Base-by-base conservation (phyloP, 2,888 invertebrate species). In the Crossocerus cetratus region DNA sequence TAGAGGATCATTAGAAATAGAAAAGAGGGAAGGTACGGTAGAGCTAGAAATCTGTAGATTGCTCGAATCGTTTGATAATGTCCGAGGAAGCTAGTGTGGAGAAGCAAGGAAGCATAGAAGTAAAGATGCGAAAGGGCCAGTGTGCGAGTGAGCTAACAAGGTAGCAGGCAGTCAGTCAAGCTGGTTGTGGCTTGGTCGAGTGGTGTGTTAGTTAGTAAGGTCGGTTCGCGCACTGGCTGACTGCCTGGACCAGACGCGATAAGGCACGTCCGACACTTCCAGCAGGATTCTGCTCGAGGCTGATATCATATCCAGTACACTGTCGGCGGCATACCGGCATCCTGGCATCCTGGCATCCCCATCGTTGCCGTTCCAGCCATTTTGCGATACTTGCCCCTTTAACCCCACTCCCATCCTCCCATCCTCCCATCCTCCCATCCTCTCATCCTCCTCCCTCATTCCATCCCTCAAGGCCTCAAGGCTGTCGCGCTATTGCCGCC, bases 261-360 rank as follows among this genome's bases (percentile, higher is more conserved):
- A 89, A 89, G 89, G 87, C 89, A 89, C 89, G 89, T 89, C 88
- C 88, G 83, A 89, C 88, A 87, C 89, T 88, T 88, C 83, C 87
- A 87, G 75, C 78, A 80, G 84, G 85, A 87, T 86, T 84, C 86
- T 87, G 88, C 85, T 86, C 84, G 75, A 83, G 80, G 86, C 89
- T 89, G 89, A 89, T 89, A 89, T 85, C 86, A 85, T 85, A 84
- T 84, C 86, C 86, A 81, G 82, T 81, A 79, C 78, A 78, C 81
- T 76, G 77, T 76, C 83, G 80, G 81, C 80, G 32, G 32, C 32
- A 32, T 8, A 11, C 32, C 11, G 8, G 32, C 32, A 11, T 32
- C 8, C 32, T 32, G 8, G 11, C 32, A 11, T n/a, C n/a, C 32
- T 32, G 8, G 32, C 32, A 11, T 32, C 8, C 32, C 11, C 32